Evolutionary conservation across 1,140 invertebrate genomes (phyloP).

Genomic region (Scaptomyza graminum): DNA sequence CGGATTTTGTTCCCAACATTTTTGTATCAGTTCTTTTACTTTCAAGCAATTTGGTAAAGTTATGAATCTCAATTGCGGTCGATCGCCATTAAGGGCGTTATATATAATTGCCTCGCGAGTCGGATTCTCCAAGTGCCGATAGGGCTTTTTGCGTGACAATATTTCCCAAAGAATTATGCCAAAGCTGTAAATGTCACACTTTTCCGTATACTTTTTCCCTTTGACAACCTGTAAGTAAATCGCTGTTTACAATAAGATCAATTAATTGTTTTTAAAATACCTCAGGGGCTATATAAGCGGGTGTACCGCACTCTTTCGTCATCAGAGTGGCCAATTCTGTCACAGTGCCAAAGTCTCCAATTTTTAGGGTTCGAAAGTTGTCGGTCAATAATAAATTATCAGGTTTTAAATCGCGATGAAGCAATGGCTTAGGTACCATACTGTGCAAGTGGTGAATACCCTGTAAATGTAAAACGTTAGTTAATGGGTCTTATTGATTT

Average conservation of each 20-base stretch:
- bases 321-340: background rate
- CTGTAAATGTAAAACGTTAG: background rate
- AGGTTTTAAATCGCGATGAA: slow-evolving; percentile 24
- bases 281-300: slow-evolving; percentile 23
- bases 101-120: background rate
- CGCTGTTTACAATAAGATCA: background rate
- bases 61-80: background rate
- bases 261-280: background rate
- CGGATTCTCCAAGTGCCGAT: slow-evolving; percentile 3
- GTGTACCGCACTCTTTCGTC: background rate
- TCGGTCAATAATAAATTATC: background rate
- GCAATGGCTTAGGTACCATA: slow-evolving; percentile 6
- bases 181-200: slow-evolving; percentile 50
- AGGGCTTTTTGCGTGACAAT: slow-evolving; percentile 29
- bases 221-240: background rate
- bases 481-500: background rate
- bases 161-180: slow-evolving; percentile 45
- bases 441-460: slow-evolving; percentile 16
- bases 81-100: background rate
- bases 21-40: background rate
- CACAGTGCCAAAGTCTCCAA: slow-evolving; percentile 11
- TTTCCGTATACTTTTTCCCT: background rate
- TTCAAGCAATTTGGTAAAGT: background rate
- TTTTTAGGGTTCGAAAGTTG: background rate
- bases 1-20: slow-evolving; percentile 7